A percentile compares a stretch with the other conserved stretches of the same genome.
phyloP scores from a whole-genome alignment of 2,797 vertebrate genomes.

The Carapus acus region DNA sequence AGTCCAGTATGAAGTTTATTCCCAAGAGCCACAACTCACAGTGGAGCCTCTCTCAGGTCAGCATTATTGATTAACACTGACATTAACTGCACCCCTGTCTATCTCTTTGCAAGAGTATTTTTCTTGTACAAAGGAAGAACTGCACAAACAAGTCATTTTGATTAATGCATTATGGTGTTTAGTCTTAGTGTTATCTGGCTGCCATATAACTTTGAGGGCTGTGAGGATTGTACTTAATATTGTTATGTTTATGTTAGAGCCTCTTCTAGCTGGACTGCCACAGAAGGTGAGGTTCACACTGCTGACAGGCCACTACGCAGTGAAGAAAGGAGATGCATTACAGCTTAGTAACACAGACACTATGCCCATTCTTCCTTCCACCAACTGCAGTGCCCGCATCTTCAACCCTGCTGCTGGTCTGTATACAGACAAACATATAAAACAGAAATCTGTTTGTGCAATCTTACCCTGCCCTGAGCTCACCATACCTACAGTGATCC shows the following conservation, averaged over 20 bases:
- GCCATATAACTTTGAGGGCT: too few relatives aligned
- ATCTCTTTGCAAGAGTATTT: too few relatives aligned
- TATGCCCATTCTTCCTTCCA: constrained; percentile 82
- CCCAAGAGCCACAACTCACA: constrained; percentile 93
- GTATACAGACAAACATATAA: constrained; percentile 5
- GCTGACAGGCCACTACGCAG: constrained; percentile 85
- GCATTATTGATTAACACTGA: constrained; percentile 5
- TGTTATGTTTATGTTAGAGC: constrained; percentile 68
- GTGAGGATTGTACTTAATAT: too few relatives aligned
- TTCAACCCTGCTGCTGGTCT: constrained; percentile 80
- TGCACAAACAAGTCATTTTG: too few relatives aligned
- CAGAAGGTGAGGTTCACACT: constrained; percentile 94
- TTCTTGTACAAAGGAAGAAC: too few relatives aligned
- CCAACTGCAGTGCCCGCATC: constrained; percentile 76
- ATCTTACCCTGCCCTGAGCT: too few relatives aligned
- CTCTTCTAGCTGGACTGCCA: constrained; percentile 90
- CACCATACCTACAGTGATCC: too few relatives aligned
- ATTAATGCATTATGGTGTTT: too few relatives aligned
- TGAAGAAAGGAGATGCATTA: constrained; percentile 89
- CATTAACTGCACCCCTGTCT: too few relatives aligned
- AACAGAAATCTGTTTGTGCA: too few relatives aligned
- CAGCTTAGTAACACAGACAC: constrained; percentile 89
- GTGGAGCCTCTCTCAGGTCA: constrained; percentile 89
- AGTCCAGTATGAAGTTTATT: constrained; percentile 92
- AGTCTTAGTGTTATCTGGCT: too few relatives aligned